Conservation (phyloP, 2,797 vertebrate species). For the Labeo calbasu region DNA sequence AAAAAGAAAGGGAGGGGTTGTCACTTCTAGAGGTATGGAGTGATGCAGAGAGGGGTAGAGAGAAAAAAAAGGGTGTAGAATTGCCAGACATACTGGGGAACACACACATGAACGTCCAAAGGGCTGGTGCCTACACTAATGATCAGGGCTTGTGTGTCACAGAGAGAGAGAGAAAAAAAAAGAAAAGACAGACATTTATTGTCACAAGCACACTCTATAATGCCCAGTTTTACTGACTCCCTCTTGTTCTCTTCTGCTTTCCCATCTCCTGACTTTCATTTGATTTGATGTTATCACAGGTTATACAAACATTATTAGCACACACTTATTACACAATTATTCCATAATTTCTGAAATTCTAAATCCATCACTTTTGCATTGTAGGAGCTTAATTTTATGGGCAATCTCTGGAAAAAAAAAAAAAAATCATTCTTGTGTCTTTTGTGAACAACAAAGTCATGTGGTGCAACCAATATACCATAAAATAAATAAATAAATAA, state of each 20-base stretch:
- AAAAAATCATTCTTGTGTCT: no score
- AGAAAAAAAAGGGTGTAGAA: slow-evolving; percentile 59
- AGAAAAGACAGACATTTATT: slow-evolving; percentile 50
- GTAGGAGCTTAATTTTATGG: background rate
- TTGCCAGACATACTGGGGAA: slow-evolving; percentile 56
- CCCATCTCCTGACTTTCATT: slow-evolving; percentile 18
- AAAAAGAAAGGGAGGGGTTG: slow-evolving; percentile 62
- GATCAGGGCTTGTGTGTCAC: slow-evolving; percentile 66
- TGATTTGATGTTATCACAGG: background rate
- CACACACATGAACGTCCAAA: slow-evolving; percentile 63
- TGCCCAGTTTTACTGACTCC: slow-evolving; percentile 12
- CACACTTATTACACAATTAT: background rate
- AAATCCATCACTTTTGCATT: slow-evolving; percentile 2
- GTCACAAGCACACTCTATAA: slow-evolving; percentile 56
- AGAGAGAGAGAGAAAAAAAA: slow-evolving; percentile 50
- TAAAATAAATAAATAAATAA: no score
- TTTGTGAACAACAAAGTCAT: background rate
- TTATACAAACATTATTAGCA: background rate
- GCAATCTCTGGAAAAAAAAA: background rate
- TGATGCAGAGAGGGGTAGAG: slow-evolving; percentile 47
- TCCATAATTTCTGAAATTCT: background rate
- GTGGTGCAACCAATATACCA: background rate
- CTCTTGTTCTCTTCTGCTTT: background rate
- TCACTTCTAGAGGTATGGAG: slow-evolving; percentile 71
- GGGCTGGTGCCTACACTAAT: slow-evolving; percentile 72